These are phyloP conservation scores for Silurus glanis DNA, from an alignment of 2,113 vertebrate species.

Conservation along the genomic window DNA sequence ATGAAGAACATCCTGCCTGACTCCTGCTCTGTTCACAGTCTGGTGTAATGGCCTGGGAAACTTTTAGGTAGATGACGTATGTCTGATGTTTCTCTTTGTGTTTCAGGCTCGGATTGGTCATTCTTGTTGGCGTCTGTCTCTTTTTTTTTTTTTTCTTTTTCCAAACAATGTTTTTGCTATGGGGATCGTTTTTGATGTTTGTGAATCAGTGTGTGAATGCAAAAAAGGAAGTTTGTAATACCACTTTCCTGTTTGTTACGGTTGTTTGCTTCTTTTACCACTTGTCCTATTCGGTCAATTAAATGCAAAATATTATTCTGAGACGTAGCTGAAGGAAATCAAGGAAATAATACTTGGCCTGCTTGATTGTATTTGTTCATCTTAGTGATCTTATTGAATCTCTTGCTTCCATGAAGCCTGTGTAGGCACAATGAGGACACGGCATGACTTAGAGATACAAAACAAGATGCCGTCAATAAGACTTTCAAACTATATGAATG, in stretches of 20 bases:
- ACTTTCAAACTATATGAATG: background rate
- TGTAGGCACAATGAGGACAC: background rate
- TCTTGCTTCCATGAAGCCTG: constrained; percentile 6
- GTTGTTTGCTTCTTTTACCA: constrained; percentile 60
- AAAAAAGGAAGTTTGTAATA: constrained; percentile 71
- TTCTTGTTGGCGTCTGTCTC: constrained; percentile 60
- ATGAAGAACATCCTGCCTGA: constrained; percentile 67
- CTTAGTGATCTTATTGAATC: background rate
- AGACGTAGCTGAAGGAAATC: constrained; percentile 64
- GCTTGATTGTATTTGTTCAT: constrained; percentile 44
- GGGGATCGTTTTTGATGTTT: constrained; percentile 47
- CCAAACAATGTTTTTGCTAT: constrained; percentile 46
- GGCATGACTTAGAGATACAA: background rate
- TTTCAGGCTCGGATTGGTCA: constrained; percentile 52
- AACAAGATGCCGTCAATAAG: background rate
- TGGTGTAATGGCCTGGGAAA: constrained; percentile 59
- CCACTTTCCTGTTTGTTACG: constrained; percentile 69
- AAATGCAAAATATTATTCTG: constrained; percentile 70
- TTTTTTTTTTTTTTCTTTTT: constrained; percentile 49
- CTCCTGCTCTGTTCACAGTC: constrained; percentile 52
- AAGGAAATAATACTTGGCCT: constrained; percentile 62
- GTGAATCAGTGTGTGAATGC: constrained; percentile 58
- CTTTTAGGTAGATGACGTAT: constrained; percentile 35
- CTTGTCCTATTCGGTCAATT: constrained; percentile 67
- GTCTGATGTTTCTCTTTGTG: constrained; percentile 40